Evolutionary conservation across 2,888 invertebrate species (phyloP), one percentile per base, ranked within the genome.

Genomic region (Andrena minutula): DNA sequence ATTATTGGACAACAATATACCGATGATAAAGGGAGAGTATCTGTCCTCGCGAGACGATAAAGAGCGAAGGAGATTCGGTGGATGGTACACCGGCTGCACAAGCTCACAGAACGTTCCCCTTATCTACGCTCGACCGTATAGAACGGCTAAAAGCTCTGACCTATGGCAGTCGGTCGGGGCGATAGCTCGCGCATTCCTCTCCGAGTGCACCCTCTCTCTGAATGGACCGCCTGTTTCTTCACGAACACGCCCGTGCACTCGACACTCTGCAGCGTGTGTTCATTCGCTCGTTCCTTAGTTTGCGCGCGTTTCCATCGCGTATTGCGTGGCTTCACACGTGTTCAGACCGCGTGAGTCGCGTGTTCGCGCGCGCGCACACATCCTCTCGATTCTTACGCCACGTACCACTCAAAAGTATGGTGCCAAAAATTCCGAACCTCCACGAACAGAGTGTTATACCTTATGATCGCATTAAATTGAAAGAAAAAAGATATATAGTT

Each of bases 61-160:
- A 58, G 47, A 60, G 28, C 35, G 28, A 26, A 3, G 28, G 66
- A 41, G 30, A 72, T 68, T 76, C 70, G 70, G 60, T 41, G 49
- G 35, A 28, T 20, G 16, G 65, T 23, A 26, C 60, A 75, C 75
- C 77, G 72, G 72, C 66, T 69, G 75, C 61, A 60, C 47, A 74
- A 71, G 61, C 79, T 86, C 86, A 77, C 89, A 87, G 90, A 92
- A 90, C 88, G 89, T 87, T 85, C 84, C 82, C 74, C 85, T 90
- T 91, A 90, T 91, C 90, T 85, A 72, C 72, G 71, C 75, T 79
- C 70, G 73, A 30, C 26, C 66, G 84, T 89, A 87, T 83, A 85
- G 85, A 88, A 86, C 88, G 90, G 86, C 91, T 91, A 89, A 91
- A 91, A 90, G 91, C 91, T 93, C 90, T 93, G 93, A 93, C 93